Conservation (phyloP, 1,140 invertebrate genomes). For the Contarinia nasturtii region DNA sequence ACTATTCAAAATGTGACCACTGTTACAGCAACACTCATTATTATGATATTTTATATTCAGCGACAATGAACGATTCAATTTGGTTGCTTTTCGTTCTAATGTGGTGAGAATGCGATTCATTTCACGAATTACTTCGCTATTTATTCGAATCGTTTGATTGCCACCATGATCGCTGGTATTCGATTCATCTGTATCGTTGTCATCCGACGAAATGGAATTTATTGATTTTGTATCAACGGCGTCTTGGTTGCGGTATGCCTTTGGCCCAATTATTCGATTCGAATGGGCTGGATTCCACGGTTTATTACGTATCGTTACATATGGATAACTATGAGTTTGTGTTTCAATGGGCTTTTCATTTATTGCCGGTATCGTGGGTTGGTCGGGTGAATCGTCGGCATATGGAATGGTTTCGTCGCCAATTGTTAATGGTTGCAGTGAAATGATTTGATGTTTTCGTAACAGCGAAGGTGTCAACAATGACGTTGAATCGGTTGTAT, state of each 20-base stretch:
- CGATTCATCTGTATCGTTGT: slow-evolving; percentile 21
- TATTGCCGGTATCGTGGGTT: slow-evolving; percentile 7
- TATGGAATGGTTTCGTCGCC: slow-evolving; percentile 28
- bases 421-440: slow-evolving; percentile 16
- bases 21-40: slow-evolving; percentile 3
- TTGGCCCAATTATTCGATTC: background rate
- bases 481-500: slow-evolving; percentile 8
- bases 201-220: slow-evolving; percentile 1
- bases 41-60: slow-evolving; percentile 32
- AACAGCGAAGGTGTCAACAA: slow-evolving; percentile 6
- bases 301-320: background rate
- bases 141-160: slow-evolving; percentile 3
- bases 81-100: slow-evolving; percentile 9
- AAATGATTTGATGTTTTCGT: slow-evolving; percentile 5
- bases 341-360: no score
- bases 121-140: slow-evolving; percentile 1
- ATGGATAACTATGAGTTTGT: background rate
- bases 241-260: no score
- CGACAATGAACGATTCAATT: slow-evolving; percentile 36
- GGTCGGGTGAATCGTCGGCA: slow-evolving; percentile 30
- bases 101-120: slow-evolving; percentile 3
- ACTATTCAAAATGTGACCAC: slow-evolving; percentile 18
- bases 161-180: slow-evolving; percentile 23
- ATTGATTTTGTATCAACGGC: background rate
- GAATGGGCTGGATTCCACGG: background rate